phyloP scores from a whole-genome alignment of 1,140 invertebrate genomes.

The Drosophila hydei region DNA sequence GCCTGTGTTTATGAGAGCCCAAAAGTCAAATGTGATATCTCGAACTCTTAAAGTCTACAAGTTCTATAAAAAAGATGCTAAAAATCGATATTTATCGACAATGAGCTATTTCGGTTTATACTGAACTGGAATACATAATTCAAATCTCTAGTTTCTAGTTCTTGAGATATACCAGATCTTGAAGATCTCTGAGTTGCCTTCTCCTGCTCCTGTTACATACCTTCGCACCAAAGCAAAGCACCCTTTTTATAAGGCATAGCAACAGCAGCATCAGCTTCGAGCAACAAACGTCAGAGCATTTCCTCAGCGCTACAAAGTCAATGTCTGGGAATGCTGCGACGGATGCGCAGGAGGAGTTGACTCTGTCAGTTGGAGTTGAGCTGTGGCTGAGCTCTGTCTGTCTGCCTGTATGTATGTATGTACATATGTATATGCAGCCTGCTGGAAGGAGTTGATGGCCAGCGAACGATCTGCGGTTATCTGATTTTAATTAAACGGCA shows the following conservation, averaged over 20 bases:
- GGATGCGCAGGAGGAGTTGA: slow-evolving; percentile 7
- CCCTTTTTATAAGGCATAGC: neutral
- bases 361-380: slow-evolving; percentile 16
- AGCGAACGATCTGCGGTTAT: slow-evolving; percentile 64
- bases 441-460: slow-evolving; percentile 60
- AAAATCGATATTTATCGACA: too few relatives aligned
- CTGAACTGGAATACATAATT: too few relatives aligned
- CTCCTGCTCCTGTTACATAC: neutral
- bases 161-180: too few relatives aligned
- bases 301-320: slow-evolving; percentile 18
- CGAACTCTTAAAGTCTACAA: too few relatives aligned
- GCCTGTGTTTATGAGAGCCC: too few relatives aligned
- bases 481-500: slow-evolving; percentile 83
- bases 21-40: too few relatives aligned
- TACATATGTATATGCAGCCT: slow-evolving; percentile 21
- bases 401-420: neutral
- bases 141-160: too few relatives aligned
- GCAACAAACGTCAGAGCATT: slow-evolving; percentile 33
- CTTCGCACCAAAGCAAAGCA: neutral
- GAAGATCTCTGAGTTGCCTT: neutral
- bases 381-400: too few relatives aligned
- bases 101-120: too few relatives aligned
- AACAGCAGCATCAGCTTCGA: neutral
- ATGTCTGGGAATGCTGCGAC: slow-evolving; percentile 24
- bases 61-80: too few relatives aligned